Evolutionary conservation across 2,797 vertebrate species (phyloP).

Genomic region (Characodon lateralis): DNA sequence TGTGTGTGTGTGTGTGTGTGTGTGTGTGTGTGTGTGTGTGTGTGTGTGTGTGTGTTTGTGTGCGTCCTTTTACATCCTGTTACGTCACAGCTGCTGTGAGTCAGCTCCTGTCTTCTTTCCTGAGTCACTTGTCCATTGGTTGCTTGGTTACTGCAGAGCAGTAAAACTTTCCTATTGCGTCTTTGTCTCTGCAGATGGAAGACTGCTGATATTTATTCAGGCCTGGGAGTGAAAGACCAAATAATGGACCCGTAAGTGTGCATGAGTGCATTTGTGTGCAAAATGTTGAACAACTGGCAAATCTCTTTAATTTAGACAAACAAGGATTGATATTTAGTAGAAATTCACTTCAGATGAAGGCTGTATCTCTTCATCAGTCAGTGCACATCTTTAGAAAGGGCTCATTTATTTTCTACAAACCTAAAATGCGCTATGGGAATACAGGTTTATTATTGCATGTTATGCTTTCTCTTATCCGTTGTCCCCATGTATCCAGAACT

Average conservation of each 20-base stretch:
- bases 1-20: conserved; percentile 2
- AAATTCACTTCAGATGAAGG: conserved; percentile 1
- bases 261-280: conserved; percentile 29
- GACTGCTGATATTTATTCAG: conserved; percentile 83
- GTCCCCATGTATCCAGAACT: background rate
- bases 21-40: conserved; percentile 25
- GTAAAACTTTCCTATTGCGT: conserved; percentile 85
- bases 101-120: conserved; percentile 79
- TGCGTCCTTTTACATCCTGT: conserved; percentile 62
- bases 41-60: conserved; percentile 30
- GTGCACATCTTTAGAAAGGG: background rate
- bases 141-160: conserved; percentile 80
- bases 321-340: background rate
- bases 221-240: conserved; percentile 70
- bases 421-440: background rate
- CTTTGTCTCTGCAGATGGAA: conserved; percentile 72
- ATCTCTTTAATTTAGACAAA: background rate
- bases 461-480: too few relatives aligned
- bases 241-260: conserved; percentile 67
- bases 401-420: too few relatives aligned
- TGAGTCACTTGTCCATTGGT: conserved; percentile 81
- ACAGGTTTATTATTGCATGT: background rate
- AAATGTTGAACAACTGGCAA: conserved; percentile 54
- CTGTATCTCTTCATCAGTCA: background rate
- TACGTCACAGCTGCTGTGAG: conserved; percentile 81